Evolutionary conservation across 1,140 invertebrate species (phyloP).

Genomic region (Drosophila subobscura): DNA sequence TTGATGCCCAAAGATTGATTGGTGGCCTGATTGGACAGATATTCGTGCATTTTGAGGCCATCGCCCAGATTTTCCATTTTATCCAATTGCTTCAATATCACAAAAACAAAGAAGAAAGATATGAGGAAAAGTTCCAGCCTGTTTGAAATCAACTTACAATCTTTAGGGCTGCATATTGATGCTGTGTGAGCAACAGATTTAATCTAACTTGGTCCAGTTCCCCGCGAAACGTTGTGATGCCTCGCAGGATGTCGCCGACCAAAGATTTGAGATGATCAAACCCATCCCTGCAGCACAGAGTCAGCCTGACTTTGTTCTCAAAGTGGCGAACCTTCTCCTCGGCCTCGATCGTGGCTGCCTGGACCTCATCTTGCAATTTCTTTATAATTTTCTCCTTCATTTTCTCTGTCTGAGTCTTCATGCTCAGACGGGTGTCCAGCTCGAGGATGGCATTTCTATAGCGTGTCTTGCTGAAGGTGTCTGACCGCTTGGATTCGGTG

Average conservation of each 20-base stretch:
- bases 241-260: background rate
- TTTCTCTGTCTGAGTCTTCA: background rate
- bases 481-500: fast-evolving
- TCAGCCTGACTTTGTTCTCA: constrained; percentile 6
- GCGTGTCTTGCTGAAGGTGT: background rate
- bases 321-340: background rate
- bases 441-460: background rate
- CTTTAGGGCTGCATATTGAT: constrained; percentile 19
- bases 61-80: constrained; percentile 24
- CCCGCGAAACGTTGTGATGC: constrained; percentile 19
- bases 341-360: fast-evolving
- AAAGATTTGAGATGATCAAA: background rate
- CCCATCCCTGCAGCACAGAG: constrained; percentile 7
- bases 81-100: constrained; percentile 13
- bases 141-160: too few species aligned
- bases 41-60: constrained; percentile 33
- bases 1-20: constrained; percentile 3
- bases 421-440: constrained; percentile 20
- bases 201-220: constrained; percentile 25
- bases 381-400: background rate
- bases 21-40: constrained; percentile 11
- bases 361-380: background rate
- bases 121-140: too few species aligned
- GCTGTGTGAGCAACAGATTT: constrained; percentile 17
- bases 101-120: background rate